phyloP scores from a whole-genome alignment of 2,888 invertebrate species.

The Yponomeuta sedellus region DNA sequence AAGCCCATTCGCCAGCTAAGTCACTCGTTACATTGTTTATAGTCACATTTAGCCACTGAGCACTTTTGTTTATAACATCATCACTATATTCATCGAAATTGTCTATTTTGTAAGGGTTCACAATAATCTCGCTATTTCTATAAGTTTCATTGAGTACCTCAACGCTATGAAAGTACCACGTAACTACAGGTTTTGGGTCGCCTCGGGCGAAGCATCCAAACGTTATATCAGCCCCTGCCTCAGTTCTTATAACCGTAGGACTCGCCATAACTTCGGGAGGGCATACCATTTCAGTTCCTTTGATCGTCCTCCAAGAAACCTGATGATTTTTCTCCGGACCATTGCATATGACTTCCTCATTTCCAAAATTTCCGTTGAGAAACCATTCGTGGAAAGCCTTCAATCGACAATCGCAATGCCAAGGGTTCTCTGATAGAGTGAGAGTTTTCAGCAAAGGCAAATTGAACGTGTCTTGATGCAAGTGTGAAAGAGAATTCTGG shows the following conservation, averaged over 20 bases:
- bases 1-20: constrained; percentile 91
- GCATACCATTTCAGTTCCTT: constrained; percentile 86
- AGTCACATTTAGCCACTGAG: constrained; percentile 87
- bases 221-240: constrained; percentile 87
- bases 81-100: constrained; percentile 56
- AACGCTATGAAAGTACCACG: constrained; percentile 85
- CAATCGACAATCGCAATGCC: constrained; percentile 92
- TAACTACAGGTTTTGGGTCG: constrained; percentile 87
- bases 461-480: constrained; percentile 71
- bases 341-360: constrained; percentile 82
- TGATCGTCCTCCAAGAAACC: constrained; percentile 84
- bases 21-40: constrained; percentile 87
- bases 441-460: constrained; percentile 82
- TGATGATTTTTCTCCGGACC: constrained; percentile 81
- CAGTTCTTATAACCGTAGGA: constrained; percentile 79
- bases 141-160: constrained; percentile 50
- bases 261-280: constrained; percentile 81
- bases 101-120: constrained; percentile 45
- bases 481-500: constrained; percentile 84
- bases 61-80: constrained; percentile 64
- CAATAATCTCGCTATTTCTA: constrained; percentile 48
- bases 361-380: constrained; percentile 84
- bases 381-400: constrained; percentile 90
- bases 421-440: constrained; percentile 88
- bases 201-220: constrained; percentile 88